Evolutionary conservation across 2,797 vertebrate species (phyloP), one percentile per base, ranked within the genome.

Genomic region (Paguma larvata): DNA sequence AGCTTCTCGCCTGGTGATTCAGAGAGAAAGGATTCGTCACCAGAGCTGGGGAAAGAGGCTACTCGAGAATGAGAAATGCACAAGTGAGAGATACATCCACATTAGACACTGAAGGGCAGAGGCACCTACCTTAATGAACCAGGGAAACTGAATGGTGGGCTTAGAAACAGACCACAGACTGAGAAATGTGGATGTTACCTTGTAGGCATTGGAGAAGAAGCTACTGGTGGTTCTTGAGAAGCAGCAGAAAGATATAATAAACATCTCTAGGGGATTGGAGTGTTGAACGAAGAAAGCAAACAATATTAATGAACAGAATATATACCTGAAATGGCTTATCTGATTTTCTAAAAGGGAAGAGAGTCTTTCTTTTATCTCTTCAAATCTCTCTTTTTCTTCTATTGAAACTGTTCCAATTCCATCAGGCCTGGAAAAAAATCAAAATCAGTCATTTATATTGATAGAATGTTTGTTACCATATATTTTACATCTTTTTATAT

Each of bases 281-380:
- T n/a, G 12, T 6, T 72, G 30, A 73, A 32, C 14, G 27, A 68
- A 27, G 30, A 78, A 77, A 85, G 79, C 23, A 94, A 90, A 95
- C 59, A 75, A 5, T 30, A 56, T 95, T 59, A 94, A 94, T 25
- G 89, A 98, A 97, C 41, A 34, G 79, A 65, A 83, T 6, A 98
- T 96, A 90, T 98, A 99, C 99, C 99, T 99, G 95, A 99, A 99
- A 98, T 99, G 99, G 85, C 99, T 99, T 98, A 99, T 99, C 98
- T 99, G 99, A 97, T 99, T 99, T 98, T 99, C 99, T 96, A 99
- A 98, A 93, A 99, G 99, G 48, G 98, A 97, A 63, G 99, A 98
- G 89, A 99, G 99, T 87, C 99, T 99, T 85, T 98, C 98, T 98
- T 99, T 99, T 98, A 99, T 99, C 82, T 99, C 99, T 79, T 99